Evolutionary conservation across 2,113 vertebrate species (phyloP).

Genomic region (Neotragus pygmaeus): DNA sequence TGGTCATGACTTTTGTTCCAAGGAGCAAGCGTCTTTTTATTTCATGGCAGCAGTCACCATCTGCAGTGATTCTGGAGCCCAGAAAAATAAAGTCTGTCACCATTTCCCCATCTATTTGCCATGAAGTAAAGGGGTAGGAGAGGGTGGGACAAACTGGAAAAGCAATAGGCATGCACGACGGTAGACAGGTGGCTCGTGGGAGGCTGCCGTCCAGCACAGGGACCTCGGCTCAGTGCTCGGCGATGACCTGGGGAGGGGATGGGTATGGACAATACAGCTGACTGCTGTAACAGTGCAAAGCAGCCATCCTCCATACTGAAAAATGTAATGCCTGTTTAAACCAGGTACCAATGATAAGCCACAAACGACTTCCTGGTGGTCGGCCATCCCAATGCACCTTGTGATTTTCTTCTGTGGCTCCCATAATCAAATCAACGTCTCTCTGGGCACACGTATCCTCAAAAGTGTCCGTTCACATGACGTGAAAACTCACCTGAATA

Average conservation of each 20-base stretch:
- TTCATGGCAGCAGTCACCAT: background rate
- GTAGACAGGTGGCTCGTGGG: rapidly evolving
- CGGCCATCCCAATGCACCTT: background rate
- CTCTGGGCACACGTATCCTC: background rate
- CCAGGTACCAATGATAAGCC: background rate
- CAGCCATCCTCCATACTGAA: background rate
- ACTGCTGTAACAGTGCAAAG: background rate
- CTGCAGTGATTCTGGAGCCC: background rate
- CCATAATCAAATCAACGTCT: background rate
- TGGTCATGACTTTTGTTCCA: background rate
- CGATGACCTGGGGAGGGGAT: background rate
- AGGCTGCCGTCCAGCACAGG: background rate
- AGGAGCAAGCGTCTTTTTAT: background rate
- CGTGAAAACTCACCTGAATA: background rate
- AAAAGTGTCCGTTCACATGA: background rate
- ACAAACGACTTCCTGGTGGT: background rate
- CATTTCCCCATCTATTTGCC: background rate
- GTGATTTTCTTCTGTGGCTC: background rate
- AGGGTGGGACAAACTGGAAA: background rate
- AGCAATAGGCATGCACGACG: background rate
- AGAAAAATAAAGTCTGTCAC: rapidly evolving
- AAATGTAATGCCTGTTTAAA: background rate
- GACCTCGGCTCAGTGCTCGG: background rate
- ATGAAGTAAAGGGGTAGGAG: background rate
- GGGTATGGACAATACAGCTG: background rate